Conservation (phyloP, 2,113 vertebrate species). For the Astatoreochromis straeleni region DNA sequence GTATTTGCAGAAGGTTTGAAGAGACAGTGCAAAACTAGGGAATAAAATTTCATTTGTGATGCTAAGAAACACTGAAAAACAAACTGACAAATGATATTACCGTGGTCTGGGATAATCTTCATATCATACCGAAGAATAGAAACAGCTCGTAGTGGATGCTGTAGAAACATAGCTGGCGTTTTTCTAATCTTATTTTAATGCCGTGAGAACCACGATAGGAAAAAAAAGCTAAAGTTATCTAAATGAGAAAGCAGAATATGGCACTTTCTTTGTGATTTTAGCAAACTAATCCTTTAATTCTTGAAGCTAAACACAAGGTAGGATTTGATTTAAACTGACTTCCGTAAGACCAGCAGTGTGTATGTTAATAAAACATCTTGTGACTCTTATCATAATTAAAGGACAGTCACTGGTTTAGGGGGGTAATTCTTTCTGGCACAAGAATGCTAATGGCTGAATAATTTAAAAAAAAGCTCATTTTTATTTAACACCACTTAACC, state of each 20-base stretch:
- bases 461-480: conserved; percentile 61
- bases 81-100: not conserved
- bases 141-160: not conserved
- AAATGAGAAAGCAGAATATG: not conserved
- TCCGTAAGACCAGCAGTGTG: conserved; percentile 24
- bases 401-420: conserved; percentile 30
- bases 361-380: conserved; percentile 59
- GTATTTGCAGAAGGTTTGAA: not conserved
- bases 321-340: conserved; percentile 33
- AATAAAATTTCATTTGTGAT: not conserved
- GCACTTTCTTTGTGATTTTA: not conserved
- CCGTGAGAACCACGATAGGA: not conserved
- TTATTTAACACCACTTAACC: conserved; percentile 70
- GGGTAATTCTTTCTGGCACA: conserved; percentile 63
- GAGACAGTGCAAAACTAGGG: not conserved
- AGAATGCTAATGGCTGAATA: conserved; percentile 69
- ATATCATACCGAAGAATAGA: not conserved
- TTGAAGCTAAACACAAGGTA: not conserved
- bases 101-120: not conserved
- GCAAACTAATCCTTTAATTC: not conserved
- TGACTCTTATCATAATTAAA: conserved; percentile 55
- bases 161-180: not conserved
- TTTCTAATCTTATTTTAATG: not conserved
- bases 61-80: not conserved
- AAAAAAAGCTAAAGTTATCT: not conserved